Percentiles rank a stretch among this genome's conserved stretches.
These are phyloP conservation scores for Tetranychus truncatus DNA, from an alignment of 2,888 invertebrate species.

Conservation along the genomic window DNA sequence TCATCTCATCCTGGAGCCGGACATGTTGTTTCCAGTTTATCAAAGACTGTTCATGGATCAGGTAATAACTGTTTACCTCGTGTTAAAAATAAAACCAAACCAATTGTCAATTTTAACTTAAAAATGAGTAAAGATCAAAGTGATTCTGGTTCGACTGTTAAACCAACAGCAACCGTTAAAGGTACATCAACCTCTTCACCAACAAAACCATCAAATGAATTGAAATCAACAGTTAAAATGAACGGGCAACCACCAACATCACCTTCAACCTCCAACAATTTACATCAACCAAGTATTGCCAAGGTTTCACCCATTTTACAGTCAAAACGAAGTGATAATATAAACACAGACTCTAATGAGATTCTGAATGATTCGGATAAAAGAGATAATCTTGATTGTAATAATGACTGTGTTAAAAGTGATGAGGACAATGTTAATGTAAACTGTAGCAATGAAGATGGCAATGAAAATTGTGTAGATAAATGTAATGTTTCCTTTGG, in stretches of 20 bases:
- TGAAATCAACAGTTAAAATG: neutral
- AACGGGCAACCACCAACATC: too few relatives aligned
- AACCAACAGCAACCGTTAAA: slow-evolving; percentile 7
- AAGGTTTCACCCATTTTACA: slow-evolving; percentile 10
- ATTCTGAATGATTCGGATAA: neutral
- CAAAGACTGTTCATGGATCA: neutral
- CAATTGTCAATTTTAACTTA: neutral
- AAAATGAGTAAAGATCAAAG: slow-evolving; percentile 1
- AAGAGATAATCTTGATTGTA: neutral
- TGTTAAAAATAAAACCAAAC: neutral
- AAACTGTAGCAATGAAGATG: neutral
- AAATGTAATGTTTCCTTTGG: neutral
- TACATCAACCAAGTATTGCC: slow-evolving; percentile 1
- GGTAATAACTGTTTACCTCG: neutral
- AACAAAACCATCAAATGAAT: neutral
- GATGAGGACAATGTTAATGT: neutral
- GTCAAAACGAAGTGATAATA: neutral
- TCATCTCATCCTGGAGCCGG: neutral
- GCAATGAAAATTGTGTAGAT: neutral
- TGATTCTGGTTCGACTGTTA: neutral
- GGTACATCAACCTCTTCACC: neutral
- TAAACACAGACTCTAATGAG: neutral
- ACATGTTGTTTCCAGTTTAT: neutral
- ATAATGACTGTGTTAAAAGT: slow-evolving; percentile 2
- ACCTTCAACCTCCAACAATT: neutral